phyloP scores from a whole-genome alignment of 1,140 invertebrate genomes.

The Penaeus chinensis region DNA sequence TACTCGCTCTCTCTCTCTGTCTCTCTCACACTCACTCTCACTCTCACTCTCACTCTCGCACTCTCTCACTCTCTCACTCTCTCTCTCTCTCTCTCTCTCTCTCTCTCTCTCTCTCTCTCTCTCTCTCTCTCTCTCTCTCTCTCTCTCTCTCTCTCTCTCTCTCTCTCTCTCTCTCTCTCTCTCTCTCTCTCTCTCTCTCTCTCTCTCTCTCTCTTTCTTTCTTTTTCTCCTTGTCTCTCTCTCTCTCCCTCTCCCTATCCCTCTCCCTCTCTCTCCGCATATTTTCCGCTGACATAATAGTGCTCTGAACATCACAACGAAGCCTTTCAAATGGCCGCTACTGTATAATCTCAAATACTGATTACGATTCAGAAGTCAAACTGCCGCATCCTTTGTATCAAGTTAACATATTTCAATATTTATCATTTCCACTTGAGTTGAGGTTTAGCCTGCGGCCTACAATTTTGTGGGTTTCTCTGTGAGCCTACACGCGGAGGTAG shows the following conservation, averaged over 20 bases:
- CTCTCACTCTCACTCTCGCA: no score
- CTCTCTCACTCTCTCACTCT: no score
- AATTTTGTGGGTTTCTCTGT: conserved; percentile 42
- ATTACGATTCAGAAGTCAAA: conserved; percentile 15
- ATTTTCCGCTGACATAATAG: no score
- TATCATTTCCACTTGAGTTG: conserved; percentile 37
- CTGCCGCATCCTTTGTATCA: conserved; percentile 26
- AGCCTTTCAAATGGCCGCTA: no score
- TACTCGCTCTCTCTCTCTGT: no score
- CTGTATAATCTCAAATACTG: conserved; percentile 4
- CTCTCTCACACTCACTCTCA: no score
- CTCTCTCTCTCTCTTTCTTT: neutral
- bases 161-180: neutral
- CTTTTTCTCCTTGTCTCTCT: neutral
- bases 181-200: conserved; percentile 5
- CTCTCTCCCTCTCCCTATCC: neutral
- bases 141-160: no score
- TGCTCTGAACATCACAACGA: no score
- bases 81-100: no score
- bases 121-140: no score
- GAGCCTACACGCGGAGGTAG: no score
- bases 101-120: no score
- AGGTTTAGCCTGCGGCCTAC: neutral
- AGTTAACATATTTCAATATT: conserved; percentile 55
- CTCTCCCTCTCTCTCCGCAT: conserved; percentile 1